Evolutionary conservation across 2,888 invertebrate genomes (phyloP).

Genomic region (Archips xylosteana): DNA sequence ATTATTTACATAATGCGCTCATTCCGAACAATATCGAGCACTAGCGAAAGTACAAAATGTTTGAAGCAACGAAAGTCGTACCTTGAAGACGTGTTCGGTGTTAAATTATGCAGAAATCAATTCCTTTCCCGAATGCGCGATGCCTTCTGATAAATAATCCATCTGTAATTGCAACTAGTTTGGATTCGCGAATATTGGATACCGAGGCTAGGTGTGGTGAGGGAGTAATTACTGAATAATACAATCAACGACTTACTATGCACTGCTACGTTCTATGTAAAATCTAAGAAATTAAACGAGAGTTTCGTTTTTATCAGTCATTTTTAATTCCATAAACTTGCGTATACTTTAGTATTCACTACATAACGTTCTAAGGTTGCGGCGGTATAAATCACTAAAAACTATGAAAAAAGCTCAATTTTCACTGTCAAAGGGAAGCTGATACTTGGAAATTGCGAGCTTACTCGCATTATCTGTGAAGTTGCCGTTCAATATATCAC

Average conservation of each 20-base stretch:
- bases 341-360: background rate
- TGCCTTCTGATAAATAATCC: constrained; percentile 79
- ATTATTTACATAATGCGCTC: constrained; percentile 69
- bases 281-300: background rate
- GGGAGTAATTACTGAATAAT: constrained; percentile 27
- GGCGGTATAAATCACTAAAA: background rate
- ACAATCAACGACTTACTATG: constrained; percentile 7
- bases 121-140: constrained; percentile 76
- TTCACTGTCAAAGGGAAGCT: constrained; percentile 46
- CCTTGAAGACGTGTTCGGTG: constrained; percentile 78
- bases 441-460: constrained; percentile 57
- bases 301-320: background rate
- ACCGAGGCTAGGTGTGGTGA: constrained; percentile 34
- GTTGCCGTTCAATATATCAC: constrained; percentile 66
- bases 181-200: constrained; percentile 51
- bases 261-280: background rate
- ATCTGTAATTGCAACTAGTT: constrained; percentile 79
- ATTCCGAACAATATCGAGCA: constrained; percentile 63
- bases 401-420: constrained; percentile 1
- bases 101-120: constrained; percentile 85
- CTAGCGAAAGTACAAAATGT: constrained; percentile 43
- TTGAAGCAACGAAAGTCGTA: constrained; percentile 76
- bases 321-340: background rate
- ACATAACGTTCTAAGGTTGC: background rate
- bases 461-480: constrained; percentile 61